Percentiles rank a stretch among this genome's conserved stretches.
Evolutionary conservation across 2,113 vertebrate species (phyloP).

Genomic region (Telmatochromis sp.): DNA sequence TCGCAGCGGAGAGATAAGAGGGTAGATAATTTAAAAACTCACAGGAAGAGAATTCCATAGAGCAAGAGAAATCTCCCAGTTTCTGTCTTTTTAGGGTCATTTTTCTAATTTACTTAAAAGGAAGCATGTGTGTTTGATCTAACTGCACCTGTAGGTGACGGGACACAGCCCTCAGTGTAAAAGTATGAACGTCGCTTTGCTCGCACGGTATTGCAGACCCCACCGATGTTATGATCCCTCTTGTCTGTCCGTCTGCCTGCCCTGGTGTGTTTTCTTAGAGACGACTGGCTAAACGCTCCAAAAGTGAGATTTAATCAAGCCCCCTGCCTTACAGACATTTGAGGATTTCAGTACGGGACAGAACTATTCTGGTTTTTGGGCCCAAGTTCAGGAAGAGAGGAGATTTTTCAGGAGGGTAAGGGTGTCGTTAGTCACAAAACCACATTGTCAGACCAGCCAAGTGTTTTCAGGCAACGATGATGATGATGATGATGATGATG

Average conservation of each 20-base stretch:
- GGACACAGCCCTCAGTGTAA: neutral
- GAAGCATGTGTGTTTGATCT: conserved; percentile 51
- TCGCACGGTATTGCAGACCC: conserved; percentile 71
- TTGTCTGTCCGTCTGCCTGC: neutral
- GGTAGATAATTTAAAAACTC: conserved; percentile 23
- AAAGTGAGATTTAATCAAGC: conserved; percentile 58
- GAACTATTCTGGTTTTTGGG: conserved; percentile 3
- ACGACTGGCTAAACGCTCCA: conserved; percentile 55
- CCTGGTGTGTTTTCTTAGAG: conserved; percentile 46
- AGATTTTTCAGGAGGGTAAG: neutral
- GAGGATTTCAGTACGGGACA: conserved; percentile 53
- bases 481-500: neutral
- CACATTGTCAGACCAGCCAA: conserved; percentile 43
- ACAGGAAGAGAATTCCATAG: conserved; percentile 29
- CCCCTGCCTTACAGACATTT: conserved; percentile 78
- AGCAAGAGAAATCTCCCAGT: conserved; percentile 1
- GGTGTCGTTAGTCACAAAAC: neutral
- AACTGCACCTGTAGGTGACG: conserved; percentile 35
- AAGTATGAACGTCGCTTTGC: conserved; percentile 41
- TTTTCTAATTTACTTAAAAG: conserved; percentile 25
- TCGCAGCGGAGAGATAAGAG: conserved; percentile 42
- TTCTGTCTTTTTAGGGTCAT: neutral
- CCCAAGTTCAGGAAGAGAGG: neutral
- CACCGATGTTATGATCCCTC: conserved; percentile 60
- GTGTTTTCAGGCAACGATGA: conserved; percentile 19